A percentile compares a stretch with the other conserved stretches of the same genome.
Conservation (phyloP, 1,140 invertebrate species). For the Lutraria rhynchaena region DNA sequence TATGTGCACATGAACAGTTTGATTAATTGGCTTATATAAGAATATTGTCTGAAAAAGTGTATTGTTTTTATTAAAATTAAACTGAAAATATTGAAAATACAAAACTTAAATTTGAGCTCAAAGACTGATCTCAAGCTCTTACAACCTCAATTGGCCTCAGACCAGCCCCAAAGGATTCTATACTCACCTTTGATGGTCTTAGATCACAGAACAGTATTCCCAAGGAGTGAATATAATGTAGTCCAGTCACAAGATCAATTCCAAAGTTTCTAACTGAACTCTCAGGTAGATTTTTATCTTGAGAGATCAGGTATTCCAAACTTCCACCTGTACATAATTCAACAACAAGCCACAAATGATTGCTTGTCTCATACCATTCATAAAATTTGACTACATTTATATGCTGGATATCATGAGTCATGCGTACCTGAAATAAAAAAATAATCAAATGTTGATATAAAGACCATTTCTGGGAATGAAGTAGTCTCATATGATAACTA, state of each 20-base stretch:
- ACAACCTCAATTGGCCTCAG: too few species aligned
- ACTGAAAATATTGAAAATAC: too few species aligned
- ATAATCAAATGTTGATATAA: too few species aligned
- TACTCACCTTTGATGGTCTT: slow-evolving; percentile 79
- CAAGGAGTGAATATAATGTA: slow-evolving; percentile 81
- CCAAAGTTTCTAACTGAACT: slow-evolving; percentile 80
- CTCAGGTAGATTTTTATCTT: slow-evolving; percentile 81
- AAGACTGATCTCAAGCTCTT: too few species aligned
- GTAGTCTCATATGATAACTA: too few species aligned
- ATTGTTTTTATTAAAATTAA: too few species aligned
- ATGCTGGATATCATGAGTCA: slow-evolving; percentile 82
- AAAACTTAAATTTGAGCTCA: too few species aligned
- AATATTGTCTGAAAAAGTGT: too few species aligned
- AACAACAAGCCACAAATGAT: slow-evolving; percentile 82
- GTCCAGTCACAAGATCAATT: slow-evolving; percentile 78
- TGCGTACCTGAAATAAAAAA: slow-evolving; percentile 78
- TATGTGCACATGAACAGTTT: too few species aligned
- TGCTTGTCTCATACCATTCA: slow-evolving; percentile 83
- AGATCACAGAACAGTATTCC: slow-evolving; percentile 81
- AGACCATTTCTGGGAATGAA: too few species aligned
- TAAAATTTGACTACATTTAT: slow-evolving; percentile 81
- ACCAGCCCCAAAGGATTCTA: too few species aligned
- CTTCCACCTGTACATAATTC: slow-evolving; percentile 82
- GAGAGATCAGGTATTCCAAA: slow-evolving; percentile 77
- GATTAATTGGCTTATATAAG: too few species aligned